A percentile compares a stretch with the other conserved stretches of the same genome.
phyloP scores from a whole-genome alignment of 2,888 invertebrate genomes.

The Synanthedon formicaeformis region DNA sequence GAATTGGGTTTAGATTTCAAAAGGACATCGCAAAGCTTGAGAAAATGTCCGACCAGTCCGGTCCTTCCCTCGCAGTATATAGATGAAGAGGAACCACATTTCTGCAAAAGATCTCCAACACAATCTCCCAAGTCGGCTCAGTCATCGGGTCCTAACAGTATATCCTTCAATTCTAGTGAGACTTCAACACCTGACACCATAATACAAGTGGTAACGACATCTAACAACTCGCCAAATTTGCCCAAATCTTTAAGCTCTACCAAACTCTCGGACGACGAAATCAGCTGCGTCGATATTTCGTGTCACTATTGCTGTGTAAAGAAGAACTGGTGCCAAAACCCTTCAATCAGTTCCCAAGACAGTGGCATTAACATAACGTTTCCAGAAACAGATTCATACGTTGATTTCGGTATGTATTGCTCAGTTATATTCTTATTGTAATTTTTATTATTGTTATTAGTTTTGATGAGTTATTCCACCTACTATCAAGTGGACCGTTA shows the following conservation, averaged over 20 bases:
- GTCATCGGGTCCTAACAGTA: conserved; percentile 54
- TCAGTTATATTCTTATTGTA: background rate
- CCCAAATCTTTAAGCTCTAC: conserved; percentile 70
- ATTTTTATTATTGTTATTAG: background rate
- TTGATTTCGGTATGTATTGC: conserved; percentile 49
- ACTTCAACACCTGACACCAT: conserved; percentile 67
- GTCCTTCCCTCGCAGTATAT: conserved; percentile 38
- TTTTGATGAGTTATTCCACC: too few relatives aligned
- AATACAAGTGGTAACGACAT: conserved; percentile 55
- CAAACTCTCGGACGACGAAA: conserved; percentile 72
- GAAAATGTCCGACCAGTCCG: conserved; percentile 63
- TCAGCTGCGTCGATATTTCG: conserved; percentile 48
- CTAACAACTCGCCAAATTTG: conserved; percentile 45
- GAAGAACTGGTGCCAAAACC: conserved; percentile 74
- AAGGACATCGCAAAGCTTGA: conserved; percentile 30
- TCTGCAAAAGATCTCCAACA: conserved; percentile 38
- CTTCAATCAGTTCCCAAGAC: conserved; percentile 80
- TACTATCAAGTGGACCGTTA: too few relatives aligned
- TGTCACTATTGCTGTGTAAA: conserved; percentile 63
- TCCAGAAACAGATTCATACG: conserved; percentile 74
- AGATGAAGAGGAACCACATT: conserved; percentile 40
- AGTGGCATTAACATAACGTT: conserved; percentile 82
- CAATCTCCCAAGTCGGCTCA: conserved; percentile 57
- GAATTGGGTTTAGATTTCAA: conserved; percentile 53
- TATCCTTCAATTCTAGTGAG: conserved; percentile 66